phyloP scores from a whole-genome alignment of 2,888 invertebrate species.

The Drosophila buzzatii region DNA sequence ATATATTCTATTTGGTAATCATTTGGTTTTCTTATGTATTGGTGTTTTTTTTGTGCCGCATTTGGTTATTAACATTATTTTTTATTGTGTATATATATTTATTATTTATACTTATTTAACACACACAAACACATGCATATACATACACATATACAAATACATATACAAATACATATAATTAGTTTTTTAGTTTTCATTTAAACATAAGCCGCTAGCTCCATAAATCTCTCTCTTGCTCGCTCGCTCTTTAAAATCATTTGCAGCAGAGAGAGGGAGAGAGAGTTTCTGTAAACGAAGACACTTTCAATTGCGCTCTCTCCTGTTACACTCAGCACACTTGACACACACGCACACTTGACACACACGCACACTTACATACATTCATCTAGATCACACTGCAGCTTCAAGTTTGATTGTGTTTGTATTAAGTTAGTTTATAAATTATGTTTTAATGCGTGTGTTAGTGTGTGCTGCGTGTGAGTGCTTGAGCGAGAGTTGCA shows the following conservation, averaged over 20 bases:
- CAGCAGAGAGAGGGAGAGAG: slow-evolving; percentile 15
- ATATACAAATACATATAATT: background rate
- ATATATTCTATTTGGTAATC: slow-evolving; percentile 44
- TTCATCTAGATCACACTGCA: slow-evolving; percentile 25
- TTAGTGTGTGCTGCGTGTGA: slow-evolving; percentile 4
- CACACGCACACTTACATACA: slow-evolving; percentile 3
- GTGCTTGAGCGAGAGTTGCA: slow-evolving; percentile 17
- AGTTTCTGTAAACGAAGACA: slow-evolving; percentile 28
- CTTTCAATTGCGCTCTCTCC: slow-evolving; percentile 29
- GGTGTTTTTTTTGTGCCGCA: slow-evolving; percentile 49
- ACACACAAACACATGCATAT: slow-evolving; percentile 28
- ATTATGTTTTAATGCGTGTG: slow-evolving; percentile 36
- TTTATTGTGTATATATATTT: slow-evolving; percentile 36
- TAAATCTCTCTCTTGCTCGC: slow-evolving; percentile 4
- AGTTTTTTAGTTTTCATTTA: slow-evolving; percentile 12
- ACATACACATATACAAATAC: slow-evolving; percentile 13
- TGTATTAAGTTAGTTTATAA: slow-evolving; percentile 52
- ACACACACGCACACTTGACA: background rate
- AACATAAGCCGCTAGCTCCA: slow-evolving; percentile 48
- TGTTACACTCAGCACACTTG: slow-evolving; percentile 1
- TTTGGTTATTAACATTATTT: slow-evolving; percentile 48
- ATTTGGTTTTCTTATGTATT: slow-evolving; percentile 50
- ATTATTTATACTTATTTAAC: slow-evolving; percentile 57
- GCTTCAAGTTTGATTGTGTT: slow-evolving; percentile 41
- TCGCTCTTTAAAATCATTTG: slow-evolving; percentile 21